Conservation (phyloP, 2,113 vertebrate genomes). For the Ursus arctos region DNA sequence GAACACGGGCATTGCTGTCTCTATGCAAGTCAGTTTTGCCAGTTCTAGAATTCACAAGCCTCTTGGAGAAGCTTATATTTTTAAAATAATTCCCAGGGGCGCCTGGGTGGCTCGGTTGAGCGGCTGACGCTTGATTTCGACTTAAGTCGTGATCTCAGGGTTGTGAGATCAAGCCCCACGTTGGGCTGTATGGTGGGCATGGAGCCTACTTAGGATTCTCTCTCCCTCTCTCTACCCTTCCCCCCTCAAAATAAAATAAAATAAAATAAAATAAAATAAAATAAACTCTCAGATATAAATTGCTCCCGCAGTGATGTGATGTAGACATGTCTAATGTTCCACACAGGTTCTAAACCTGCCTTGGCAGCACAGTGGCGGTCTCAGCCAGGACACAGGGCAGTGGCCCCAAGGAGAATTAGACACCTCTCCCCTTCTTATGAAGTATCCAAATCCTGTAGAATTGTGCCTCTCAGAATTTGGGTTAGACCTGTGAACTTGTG, state of each 20-base stretch:
- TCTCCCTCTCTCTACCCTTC: neutral
- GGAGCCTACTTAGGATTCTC: neutral
- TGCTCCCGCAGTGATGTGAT: neutral
- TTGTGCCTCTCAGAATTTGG: neutral
- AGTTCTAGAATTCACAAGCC: neutral
- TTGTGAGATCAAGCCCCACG: neutral
- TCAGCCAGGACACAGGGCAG: neutral
- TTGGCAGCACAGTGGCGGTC: neutral
- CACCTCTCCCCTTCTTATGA: neutral
- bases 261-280: neutral
- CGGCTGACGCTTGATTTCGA: neutral
- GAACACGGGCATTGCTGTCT: neutral
- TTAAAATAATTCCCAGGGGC: neutral
- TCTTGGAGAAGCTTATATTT: neutral
- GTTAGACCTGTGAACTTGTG: neutral
- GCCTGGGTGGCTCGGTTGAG: neutral
- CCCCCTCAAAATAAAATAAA: neutral
- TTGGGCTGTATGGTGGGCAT: neutral
- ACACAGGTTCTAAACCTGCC: accelerated
- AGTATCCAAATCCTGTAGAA: neutral
- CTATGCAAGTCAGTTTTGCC: neutral
- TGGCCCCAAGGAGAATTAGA: too few species aligned
- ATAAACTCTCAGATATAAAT: neutral
- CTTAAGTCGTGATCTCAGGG: neutral
- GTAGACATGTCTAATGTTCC: neutral